These are phyloP conservation scores for Octonoba sinensis DNA, from an alignment of 2,888 invertebrate species.

Conservation along the genomic window DNA sequence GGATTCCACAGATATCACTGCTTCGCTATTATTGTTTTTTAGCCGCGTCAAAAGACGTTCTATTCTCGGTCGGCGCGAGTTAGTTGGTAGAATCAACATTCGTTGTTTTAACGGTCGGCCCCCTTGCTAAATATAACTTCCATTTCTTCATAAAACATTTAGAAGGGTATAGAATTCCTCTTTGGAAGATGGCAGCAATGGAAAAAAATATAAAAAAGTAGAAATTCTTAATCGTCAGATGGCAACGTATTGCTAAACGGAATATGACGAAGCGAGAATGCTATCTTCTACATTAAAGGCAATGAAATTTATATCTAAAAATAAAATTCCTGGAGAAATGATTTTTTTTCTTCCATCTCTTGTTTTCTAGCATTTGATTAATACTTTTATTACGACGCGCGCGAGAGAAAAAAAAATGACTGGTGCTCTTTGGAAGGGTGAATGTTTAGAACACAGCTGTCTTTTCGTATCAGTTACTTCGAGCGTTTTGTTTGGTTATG, in stretches of 20 bases:
- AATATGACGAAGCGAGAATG: background rate
- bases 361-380: constrained; percentile 42
- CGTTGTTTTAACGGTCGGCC: constrained; percentile 50
- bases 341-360: constrained; percentile 7
- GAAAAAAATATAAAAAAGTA: constrained; percentile 1
- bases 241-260: constrained; percentile 50
- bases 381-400: constrained; percentile 47
- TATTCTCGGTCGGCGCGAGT: constrained; percentile 47
- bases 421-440: constrained; percentile 15
- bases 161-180: constrained; percentile 51
- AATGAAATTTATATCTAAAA: constrained; percentile 62
- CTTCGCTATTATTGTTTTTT: constrained; percentile 63
- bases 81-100: constrained; percentile 63
- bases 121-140: constrained; percentile 47
- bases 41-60: constrained; percentile 60
- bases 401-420: constrained; percentile 13
- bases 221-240: constrained; percentile 39
- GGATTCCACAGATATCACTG: constrained; percentile 62
- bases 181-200: constrained; percentile 1
- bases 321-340: constrained; percentile 44
- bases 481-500: constrained; percentile 29
- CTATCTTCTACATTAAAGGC: constrained; percentile 36
- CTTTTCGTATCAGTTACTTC: constrained; percentile 35
- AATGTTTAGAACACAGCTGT: constrained; percentile 43
- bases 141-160: constrained; percentile 64